Evolutionary conservation across 2,797 vertebrate genomes (phyloP), one percentile per base, ranked within the genome.

Genomic region (Lagodon rhomboides): DNA sequence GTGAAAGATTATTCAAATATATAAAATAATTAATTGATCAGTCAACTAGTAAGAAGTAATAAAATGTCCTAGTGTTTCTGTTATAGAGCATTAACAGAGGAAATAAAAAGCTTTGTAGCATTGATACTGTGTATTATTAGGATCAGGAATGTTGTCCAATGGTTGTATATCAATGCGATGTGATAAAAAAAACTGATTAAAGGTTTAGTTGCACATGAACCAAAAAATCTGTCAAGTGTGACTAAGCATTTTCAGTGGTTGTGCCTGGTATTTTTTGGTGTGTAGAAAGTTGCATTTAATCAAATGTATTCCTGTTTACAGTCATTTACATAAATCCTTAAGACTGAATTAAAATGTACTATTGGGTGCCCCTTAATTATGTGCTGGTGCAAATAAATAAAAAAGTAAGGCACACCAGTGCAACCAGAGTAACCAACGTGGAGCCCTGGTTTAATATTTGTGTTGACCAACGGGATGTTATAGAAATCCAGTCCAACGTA

Each of bases 1-100:
- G 34, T 34, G 30, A 38, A 38, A 38, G 34, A 38, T 38, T 9
- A 38, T 38, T 38, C 34, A 38, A 38, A 38, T 38, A 38, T 1
- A 38, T 44, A 12, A 13, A 15, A 44, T 13, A 22, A 22, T 46
- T 34, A 27, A 51, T 16, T 62, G 43, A 74, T 64, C 64, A 16
- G 12, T 8, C 41, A 49, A 1, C 13, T 43, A 55, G 16, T 68
- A 43, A 47, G 30, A 17, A 49, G 3, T 50, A 3, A 23, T 34
- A 22, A 60, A 63, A 23, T 47, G n/a, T 41, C 53, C 3, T 46
- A 25, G 7, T 60, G 12, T 38, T 38, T 16, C 10, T 73, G 5
- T 47, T 47, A 51, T 51, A 62, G n/a, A 62, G 56, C 13, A 64
- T 50, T 12, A 51, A 66, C 16, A 20, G 27, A 76, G 4, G 12